Evolutionary conservation across 2,113 vertebrate genomes (phyloP), one percentile per base, ranked within the genome.

Genomic region (Heterocephalus glaber): DNA sequence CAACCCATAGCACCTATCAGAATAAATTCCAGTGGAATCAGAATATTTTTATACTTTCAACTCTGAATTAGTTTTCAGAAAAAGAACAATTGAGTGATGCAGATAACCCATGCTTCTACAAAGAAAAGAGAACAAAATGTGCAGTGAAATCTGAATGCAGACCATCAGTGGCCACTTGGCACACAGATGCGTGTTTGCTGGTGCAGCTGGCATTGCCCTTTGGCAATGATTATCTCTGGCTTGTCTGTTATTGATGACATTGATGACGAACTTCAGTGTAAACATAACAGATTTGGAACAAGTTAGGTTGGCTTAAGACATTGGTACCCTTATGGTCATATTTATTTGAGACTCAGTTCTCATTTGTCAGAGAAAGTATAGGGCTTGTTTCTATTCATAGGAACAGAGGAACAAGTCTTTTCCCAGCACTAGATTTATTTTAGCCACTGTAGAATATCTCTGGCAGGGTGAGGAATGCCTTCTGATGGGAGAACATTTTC

Each of bases 281-380:
- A 87, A 63, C n/a, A 54, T 26, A 86, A 49, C 58, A 52, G 76
- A 81, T 88, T 41, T 52, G 56, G 74, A 92, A 90, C 84, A 95
- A 87, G 20, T 6, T 66, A 83, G n/a, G 8, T 38, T 86, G 93
- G 93, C 77, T 92, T 93, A 63, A 95, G 95, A 68, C 84, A 54
- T 96, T 56, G 93, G 54, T 80, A 35, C 4, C 47, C 84, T 95
- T 33, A 58, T 66, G 13, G 35, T 68, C 70, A 1, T 79, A 65
- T 96, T 92, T 94, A 95, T 60, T 13, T 58, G 93, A 95, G 65
- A 63, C 44, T 92, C 86, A 12, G n/a, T 70, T 68, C 87, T 94
- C 74, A 96, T 90, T 97, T 97, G 63, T 90, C 92, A 60, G 38
- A 54, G 92, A 90, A 96, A 95, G 66, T 19, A 41, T n/a, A 6